Percentiles rank a stretch among this genome's conserved stretches.
Evolutionary conservation across 1,140 invertebrate species (phyloP).

Genomic region (Ostrea denselamellosa): DNA sequence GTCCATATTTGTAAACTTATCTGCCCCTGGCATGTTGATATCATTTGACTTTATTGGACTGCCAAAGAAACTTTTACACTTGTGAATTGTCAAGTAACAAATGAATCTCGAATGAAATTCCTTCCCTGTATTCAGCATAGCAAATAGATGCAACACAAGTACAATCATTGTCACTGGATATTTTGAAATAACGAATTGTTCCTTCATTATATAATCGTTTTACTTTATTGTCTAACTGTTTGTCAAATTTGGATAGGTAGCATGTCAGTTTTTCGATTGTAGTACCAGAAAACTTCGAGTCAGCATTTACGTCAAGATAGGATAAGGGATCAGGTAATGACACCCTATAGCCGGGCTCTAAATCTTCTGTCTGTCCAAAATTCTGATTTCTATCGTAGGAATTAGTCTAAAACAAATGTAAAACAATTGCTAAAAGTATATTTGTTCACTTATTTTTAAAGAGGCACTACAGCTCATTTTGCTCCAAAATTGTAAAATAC

Average conservation of each 20-base stretch:
- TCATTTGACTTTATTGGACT: constrained; percentile 50
- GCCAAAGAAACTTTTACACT: constrained; percentile 46
- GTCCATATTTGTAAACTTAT: constrained; percentile 45
- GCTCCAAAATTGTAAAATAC: too few relatives aligned
- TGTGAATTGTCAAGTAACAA: constrained; percentile 54
- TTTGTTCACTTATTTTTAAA: neutral
- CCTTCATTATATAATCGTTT: constrained; percentile 41
- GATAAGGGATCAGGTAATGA: neutral
- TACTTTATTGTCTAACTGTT: constrained; percentile 38
- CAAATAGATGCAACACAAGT: constrained; percentile 43
- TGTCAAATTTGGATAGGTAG: constrained; percentile 15
- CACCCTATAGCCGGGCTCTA: neutral
- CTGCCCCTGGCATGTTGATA: constrained; percentile 36
- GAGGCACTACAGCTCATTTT: too few relatives aligned
- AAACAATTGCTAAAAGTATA: neutral
- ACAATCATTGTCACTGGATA: neutral
- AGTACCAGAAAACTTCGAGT: neutral
- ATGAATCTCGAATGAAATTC: constrained; percentile 56
- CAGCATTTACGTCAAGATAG: constrained; percentile 1
- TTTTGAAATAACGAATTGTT: too few relatives aligned
- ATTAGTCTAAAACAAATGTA: neutral
- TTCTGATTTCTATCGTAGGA: constrained; percentile 37
- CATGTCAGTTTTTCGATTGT: neutral
- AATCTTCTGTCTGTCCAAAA: too few relatives aligned
- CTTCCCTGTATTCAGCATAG: constrained; percentile 60